A percentile compares a stretch with the other conserved stretches of the same genome.
These are phyloP conservation scores for Diarsia brunnea DNA, from an alignment of 2,888 invertebrate genomes.

Conservation along the genomic window DNA sequence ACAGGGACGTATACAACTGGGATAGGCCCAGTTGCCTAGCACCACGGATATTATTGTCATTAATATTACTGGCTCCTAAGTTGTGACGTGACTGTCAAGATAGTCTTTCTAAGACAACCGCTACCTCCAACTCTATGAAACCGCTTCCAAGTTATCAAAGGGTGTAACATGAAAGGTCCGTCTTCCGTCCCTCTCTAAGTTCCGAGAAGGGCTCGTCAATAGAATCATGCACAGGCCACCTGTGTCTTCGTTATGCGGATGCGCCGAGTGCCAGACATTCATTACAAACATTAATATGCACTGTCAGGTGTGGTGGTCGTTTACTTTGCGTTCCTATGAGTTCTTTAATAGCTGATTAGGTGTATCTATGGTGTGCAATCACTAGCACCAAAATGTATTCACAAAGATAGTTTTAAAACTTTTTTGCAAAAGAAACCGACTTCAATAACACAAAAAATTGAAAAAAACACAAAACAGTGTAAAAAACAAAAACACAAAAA, in stretches of 20 bases:
- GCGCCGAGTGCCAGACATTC: conserved; percentile 43
- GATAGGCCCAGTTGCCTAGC: too few relatives aligned
- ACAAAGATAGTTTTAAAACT: too few relatives aligned
- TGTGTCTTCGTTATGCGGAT: conserved; percentile 53
- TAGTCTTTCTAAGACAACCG: background rate
- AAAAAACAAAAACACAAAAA: too few relatives aligned
- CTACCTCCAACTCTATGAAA: background rate
- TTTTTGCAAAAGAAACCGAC: too few relatives aligned
- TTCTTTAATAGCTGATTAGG: conserved; percentile 15
- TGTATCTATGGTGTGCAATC: too few relatives aligned
- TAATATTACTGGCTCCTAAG: too few relatives aligned
- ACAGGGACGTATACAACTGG: too few relatives aligned
- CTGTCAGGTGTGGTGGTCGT: conserved; percentile 37
- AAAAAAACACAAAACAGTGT: too few relatives aligned
- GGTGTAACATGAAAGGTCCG: conserved; percentile 20
- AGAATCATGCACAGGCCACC: conserved; percentile 32
- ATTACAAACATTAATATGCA: conserved; percentile 51
- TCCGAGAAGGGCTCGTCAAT: conserved; percentile 23
- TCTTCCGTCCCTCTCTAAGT: conserved; percentile 24
- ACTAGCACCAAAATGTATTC: too few relatives aligned
- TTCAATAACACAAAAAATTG: too few relatives aligned
- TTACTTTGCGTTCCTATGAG: conserved; percentile 34
- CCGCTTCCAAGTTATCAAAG: background rate
- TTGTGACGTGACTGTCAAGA: too few relatives aligned
- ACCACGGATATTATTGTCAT: too few relatives aligned